A percentile compares a stretch with the other conserved stretches of the same genome.
phyloP scores from a whole-genome alignment of 1,140 invertebrate species.

The Drosophila sucinea region DNA sequence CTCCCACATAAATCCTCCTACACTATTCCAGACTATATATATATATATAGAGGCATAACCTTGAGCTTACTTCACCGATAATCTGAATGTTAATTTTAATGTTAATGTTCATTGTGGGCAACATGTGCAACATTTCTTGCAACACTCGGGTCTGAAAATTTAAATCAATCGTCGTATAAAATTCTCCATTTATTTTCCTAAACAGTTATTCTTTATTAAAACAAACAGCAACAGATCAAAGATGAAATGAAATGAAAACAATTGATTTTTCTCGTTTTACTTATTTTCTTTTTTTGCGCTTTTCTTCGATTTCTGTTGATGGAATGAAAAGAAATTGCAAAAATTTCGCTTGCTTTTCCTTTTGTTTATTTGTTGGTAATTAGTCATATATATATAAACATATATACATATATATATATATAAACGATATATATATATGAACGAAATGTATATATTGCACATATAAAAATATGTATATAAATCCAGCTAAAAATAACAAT shows the following conservation, averaged over 20 bases:
- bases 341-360: constrained; percentile 1
- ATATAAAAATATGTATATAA: constrained; percentile 3
- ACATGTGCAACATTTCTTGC: constrained; percentile 68
- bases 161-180: constrained; percentile 75
- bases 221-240: constrained; percentile 36
- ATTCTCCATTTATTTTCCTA: constrained; percentile 59
- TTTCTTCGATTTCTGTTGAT: constrained; percentile 1
- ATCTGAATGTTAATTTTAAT: neutral
- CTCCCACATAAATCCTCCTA: too few relatives aligned
- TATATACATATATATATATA: neutral
- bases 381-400: constrained; percentile 4
- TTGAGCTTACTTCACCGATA: constrained; percentile 25
- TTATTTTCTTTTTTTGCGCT: neutral
- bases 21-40: constrained; percentile 19
- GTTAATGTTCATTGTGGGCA: constrained; percentile 38
- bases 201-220: constrained; percentile 59
- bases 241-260: constrained; percentile 27
- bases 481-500: constrained; percentile 11
- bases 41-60: constrained; percentile 24
- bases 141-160: constrained; percentile 48
- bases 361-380: constrained; percentile 11
- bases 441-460: neutral
- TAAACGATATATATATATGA: neutral
- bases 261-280: constrained; percentile 7
- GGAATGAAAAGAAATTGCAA: constrained; percentile 3